Evolutionary conservation across 2,888 invertebrate genomes (phyloP).

Genomic region (Dryadula phaetusa): DNA sequence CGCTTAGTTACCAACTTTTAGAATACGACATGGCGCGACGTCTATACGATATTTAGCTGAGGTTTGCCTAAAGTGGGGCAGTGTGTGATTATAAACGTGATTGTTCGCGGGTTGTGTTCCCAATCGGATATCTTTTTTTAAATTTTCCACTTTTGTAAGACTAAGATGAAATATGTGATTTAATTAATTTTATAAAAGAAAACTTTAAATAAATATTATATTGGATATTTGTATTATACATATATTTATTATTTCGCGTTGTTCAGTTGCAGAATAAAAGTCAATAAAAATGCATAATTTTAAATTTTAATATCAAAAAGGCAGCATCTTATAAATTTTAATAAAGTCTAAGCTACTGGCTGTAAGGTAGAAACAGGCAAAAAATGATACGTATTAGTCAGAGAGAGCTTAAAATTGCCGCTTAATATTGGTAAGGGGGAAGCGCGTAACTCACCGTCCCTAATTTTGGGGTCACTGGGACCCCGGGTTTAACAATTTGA

Average conservation of each 20-base stretch:
- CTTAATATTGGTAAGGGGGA: slow-evolving; percentile 58
- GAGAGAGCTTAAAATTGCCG: slow-evolving; percentile 52
- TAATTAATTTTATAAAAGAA: too few species aligned
- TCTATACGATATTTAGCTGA: not conserved
- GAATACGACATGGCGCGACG: not conserved
- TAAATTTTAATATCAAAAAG: slow-evolving; percentile 45
- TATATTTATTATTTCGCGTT: too few species aligned
- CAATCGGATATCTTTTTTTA: too few species aligned
- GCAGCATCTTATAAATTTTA: slow-evolving; percentile 59
- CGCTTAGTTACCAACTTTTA: not conserved
- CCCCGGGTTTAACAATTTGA: slow-evolving; percentile 59
- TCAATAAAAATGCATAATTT: slow-evolving; percentile 27
- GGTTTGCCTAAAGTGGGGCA: too few species aligned
- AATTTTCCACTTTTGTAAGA: too few species aligned
- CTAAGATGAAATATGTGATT: too few species aligned
- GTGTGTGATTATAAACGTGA: too few species aligned
- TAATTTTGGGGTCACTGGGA: slow-evolving; percentile 51
- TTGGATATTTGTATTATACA: too few species aligned
- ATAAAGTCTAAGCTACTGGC: slow-evolving; percentile 55
- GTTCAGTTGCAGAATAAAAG: too few species aligned
- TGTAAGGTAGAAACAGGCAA: slow-evolving; percentile 59
- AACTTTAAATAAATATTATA: too few species aligned
- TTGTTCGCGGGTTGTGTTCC: too few species aligned
- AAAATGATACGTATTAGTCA: slow-evolving; percentile 67
- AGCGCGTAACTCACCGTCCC: slow-evolving; percentile 53